Percentiles rank a stretch among this genome's conserved stretches.
Conservation (phyloP, 2,113 vertebrate genomes). For the Arenaria interpres region DNA sequence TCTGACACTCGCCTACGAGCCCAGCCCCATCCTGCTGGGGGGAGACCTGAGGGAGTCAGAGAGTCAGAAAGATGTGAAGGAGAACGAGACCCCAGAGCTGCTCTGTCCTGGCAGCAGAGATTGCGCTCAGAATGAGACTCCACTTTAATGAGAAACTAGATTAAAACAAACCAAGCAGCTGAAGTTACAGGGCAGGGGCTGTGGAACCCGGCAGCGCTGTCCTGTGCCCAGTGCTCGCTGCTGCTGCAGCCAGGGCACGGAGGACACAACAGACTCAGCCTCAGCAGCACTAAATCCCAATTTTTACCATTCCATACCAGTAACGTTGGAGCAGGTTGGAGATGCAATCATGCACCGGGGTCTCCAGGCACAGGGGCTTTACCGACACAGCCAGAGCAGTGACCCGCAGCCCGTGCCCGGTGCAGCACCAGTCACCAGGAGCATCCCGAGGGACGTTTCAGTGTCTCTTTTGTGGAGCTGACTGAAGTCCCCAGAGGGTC, state of each 20-base stretch:
- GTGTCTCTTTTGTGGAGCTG: neutral
- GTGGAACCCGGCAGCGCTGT: neutral
- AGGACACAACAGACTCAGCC: neutral
- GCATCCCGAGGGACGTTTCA: neutral
- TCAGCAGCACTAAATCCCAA: neutral
- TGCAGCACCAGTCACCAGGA: neutral
- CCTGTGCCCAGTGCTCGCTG: neutral
- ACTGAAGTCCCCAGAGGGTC: neutral
- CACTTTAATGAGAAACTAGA: neutral
- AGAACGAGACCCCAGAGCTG: neutral
- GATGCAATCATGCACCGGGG: accelerated
- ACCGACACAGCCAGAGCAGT: neutral
- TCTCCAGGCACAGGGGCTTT: neutral
- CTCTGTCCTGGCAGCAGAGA: neutral
- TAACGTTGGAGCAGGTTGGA: too few species aligned
- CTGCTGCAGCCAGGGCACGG: neutral
- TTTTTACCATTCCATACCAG: neutral
- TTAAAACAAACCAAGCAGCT: neutral
- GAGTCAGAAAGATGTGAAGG: neutral
- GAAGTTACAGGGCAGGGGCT: neutral
- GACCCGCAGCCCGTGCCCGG: neutral
- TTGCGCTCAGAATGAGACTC: neutral
- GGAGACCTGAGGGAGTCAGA: neutral
- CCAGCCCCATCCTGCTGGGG: neutral
- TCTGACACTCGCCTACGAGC: too few species aligned